Evolutionary conservation across 2,113 vertebrate species (phyloP), one percentile per base, ranked within the genome.

Genomic region (Colaptes auratus): DNA sequence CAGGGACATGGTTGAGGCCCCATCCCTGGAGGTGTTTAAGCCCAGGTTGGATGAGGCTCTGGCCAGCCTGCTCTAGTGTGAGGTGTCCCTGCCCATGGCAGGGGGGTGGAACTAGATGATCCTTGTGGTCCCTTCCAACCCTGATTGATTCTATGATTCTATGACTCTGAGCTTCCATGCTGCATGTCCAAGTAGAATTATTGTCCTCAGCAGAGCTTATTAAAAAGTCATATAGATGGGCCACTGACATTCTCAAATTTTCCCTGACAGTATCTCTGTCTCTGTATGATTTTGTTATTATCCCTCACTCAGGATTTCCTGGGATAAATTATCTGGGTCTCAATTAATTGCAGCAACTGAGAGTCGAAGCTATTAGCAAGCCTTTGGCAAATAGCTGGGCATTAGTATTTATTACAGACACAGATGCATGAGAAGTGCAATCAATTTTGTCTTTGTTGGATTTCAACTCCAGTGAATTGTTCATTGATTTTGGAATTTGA

Each of bases 401-500:
- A 79, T 95, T 84, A 92, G 81, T 90, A 73, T 89, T 92, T 96
- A 93, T 92, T 84, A 89, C 19, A 71, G 63, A 79, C 66, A 82
- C 55, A 75, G 70, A 88, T 76, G 61, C 46, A 89, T 70, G 84
- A 87, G 59, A 96, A 28, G 59, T 63, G 25, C 31, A 82, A 89
- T 96, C 87, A 92, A 87, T 96, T 96, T 91, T 91, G 33, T 63
- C 95, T 91, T 85, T 91, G 92, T 21, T 90, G 82, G 46, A 91
- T 91, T 95, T 93, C 53, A 86, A 52, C 72, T 82, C 86, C 79
- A 80, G 30, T 86, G 90, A 91, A 86, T 70, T 95, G 78, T 90
- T 93, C 92, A 95, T 93, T 95, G 94, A 95, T 96, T 91, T 94
- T 92, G 84, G 84, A 96, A 94, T 91, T 93, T 88, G 84, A 93